Evolutionary conservation across 2,113 vertebrate genomes (phyloP), one percentile per base, ranked within the genome.

Genomic region (Nanger granti): DNA sequence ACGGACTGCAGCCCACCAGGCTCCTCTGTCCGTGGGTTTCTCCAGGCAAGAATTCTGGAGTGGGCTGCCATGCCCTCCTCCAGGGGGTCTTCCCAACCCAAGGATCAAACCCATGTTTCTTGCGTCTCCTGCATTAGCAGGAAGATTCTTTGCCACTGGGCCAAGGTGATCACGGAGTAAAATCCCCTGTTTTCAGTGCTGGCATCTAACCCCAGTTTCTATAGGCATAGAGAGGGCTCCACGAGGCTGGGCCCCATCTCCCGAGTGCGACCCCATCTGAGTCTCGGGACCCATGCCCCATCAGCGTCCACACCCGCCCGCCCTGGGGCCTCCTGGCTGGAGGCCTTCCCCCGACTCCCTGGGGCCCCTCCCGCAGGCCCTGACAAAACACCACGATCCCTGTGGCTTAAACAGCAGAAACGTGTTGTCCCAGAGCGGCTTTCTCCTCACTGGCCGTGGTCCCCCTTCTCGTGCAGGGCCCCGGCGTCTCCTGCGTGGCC

Each of bases 331-430:
- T 88, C 44, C 37, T 1, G 31, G 3, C 20, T 11, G 2, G 17
- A 55, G 52, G 49, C 9, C 55, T 76, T 44, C 8, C 1, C 0
- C 0, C 0, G 5, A 84, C 79, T 34, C 15, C 13, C 13, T 0
- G 20, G 11, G 12, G 4, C 41, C 17, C 24, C 24, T 4, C 2
- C 14, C 8, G 12, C 28, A 14, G 76, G 41, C 52, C 29, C 0
- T 13, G 37, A 54, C 9, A 18, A 55, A 84, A 22, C 28, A 8
- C 12, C 29, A 6, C 1, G 13, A 22, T 62, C 13, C 17, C 41
- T 57, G 76, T 12, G 59, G 41, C 57, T 84, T 79, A 18, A 28
- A 15, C 1, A 31, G 4, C 11, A 52, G 34, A 34, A 26, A 8
- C 4, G 2, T 6, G 10, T 28, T 20, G 54, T 47, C 44, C 37